These are phyloP conservation scores for Callitettix versicolor DNA, from an alignment of 1,140 invertebrate species.

Conservation along the genomic window DNA sequence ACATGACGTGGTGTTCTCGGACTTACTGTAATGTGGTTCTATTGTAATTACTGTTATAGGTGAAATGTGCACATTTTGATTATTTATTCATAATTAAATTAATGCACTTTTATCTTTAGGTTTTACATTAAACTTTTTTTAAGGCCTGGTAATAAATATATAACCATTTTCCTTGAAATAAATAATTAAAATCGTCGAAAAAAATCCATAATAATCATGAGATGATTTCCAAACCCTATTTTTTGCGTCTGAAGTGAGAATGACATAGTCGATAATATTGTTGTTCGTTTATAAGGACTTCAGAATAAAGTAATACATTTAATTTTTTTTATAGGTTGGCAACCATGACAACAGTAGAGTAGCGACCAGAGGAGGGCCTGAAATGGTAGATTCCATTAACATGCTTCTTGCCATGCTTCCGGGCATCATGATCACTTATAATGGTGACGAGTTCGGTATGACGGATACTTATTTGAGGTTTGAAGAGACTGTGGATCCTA, in stretches of 20 bases:
- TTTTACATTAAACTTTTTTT: background rate
- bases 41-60: conserved; percentile 66
- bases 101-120: conserved; percentile 46
- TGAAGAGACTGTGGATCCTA: conserved; percentile 41
- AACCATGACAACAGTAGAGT: conserved; percentile 63
- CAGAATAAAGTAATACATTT: conserved; percentile 45
- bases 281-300: background rate
- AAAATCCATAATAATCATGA: background rate
- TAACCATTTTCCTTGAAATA: background rate
- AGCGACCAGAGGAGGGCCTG: conserved; percentile 47
- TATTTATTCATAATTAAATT: conserved; percentile 47
- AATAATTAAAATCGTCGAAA: background rate
- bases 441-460: too few species aligned
- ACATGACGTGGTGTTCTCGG: background rate
- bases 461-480: conserved; percentile 50
- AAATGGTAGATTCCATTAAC: conserved; percentile 57
- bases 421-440: conserved; percentile 59
- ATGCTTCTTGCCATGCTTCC: conserved; percentile 64
- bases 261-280: background rate
- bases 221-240: background rate
- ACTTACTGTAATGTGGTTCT: conserved; percentile 1
- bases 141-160: background rate
- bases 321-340: conserved; percentile 43
- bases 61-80: conserved; percentile 46
- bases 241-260: background rate